These are phyloP conservation scores for Cebidichthys violaceus DNA, from an alignment of 2,113 vertebrate species.

Conservation along the genomic window DNA sequence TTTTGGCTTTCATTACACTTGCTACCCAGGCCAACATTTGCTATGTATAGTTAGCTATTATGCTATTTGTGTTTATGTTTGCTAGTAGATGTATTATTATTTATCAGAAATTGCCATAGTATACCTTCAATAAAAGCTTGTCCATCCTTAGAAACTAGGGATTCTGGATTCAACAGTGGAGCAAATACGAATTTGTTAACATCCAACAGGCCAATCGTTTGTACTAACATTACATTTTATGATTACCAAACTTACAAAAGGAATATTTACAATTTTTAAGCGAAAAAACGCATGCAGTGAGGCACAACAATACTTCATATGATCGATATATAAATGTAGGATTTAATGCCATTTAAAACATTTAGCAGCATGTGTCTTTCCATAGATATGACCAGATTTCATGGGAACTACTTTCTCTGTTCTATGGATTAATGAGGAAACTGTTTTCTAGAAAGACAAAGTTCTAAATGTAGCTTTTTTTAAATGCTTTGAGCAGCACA, in stretches of 20 bases:
- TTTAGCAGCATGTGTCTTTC: neutral
- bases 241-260: neutral
- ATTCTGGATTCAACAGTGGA: neutral
- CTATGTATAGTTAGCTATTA: neutral
- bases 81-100: neutral
- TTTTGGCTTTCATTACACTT: neutral
- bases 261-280: neutral
- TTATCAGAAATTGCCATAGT: neutral
- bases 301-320: neutral
- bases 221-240: neutral
- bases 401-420: neutral
- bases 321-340: neutral
- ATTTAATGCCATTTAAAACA: neutral
- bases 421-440: neutral
- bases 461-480: too few species aligned
- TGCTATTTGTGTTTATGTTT: neutral
- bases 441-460: neutral
- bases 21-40: neutral
- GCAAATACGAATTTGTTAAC: too few species aligned
- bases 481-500: neutral
- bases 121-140: neutral
- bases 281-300: neutral
- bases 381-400: neutral
- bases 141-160: neutral
- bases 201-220: too few species aligned